Conservation (phyloP, 2,113 vertebrate genomes). For the Hipposideros armiger region DNA sequence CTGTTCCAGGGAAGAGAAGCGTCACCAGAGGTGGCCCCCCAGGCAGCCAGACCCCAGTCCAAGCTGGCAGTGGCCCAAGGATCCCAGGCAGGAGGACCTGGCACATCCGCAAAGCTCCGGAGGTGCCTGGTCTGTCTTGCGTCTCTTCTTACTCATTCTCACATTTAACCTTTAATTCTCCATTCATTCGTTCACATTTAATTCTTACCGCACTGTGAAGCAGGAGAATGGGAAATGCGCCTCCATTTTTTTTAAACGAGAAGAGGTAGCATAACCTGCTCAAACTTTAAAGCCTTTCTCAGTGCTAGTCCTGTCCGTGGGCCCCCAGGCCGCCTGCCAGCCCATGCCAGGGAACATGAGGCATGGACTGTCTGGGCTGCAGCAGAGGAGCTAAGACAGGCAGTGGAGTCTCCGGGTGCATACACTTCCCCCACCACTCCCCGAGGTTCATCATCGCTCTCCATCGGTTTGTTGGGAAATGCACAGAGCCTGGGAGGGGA, state of each 20-base stretch:
- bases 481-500: neutral
- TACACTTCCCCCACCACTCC: neutral
- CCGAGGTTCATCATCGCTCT: neutral
- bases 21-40: neutral
- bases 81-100: neutral
- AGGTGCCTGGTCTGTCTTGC: neutral
- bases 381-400: neutral
- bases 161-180: neutral
- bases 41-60: neutral
- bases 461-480: neutral
- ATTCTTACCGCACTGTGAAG: neutral
- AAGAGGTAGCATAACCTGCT: neutral
- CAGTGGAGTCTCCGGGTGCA: rapidly evolving
- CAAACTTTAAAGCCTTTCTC: neutral
- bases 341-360: rapidly evolving
- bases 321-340: neutral
- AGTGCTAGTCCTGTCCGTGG: rapidly evolving
- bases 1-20: neutral
- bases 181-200: neutral
- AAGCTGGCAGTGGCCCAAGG: neutral
- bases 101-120: neutral
- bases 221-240: neutral
- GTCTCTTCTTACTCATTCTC: neutral
- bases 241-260: neutral
- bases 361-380: neutral